These are phyloP conservation scores for Limosa lapponica DNA, from an alignment of 2,797 vertebrate genomes.

Conservation along the genomic window DNA sequence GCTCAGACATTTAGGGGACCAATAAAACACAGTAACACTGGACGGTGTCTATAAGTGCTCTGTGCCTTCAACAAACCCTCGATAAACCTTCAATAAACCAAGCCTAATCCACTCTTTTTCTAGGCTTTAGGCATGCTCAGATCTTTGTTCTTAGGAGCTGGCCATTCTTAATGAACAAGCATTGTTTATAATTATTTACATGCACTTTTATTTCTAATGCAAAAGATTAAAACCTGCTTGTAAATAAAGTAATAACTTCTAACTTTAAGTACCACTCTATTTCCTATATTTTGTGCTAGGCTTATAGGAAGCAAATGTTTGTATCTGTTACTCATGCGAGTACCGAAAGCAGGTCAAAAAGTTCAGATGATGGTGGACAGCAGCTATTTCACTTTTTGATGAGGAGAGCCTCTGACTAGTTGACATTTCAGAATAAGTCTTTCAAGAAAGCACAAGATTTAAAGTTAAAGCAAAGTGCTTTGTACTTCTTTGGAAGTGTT, in stretches of 20 bases:
- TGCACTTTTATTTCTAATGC: background rate
- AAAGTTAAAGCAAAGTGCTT: background rate
- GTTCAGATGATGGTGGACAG: background rate
- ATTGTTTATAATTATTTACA: background rate
- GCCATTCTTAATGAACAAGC: background rate
- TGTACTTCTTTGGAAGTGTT: background rate
- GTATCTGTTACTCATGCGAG: background rate
- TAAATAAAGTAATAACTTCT: background rate
- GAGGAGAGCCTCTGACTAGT: background rate
- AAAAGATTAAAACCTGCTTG: background rate
- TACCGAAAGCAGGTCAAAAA: background rate
- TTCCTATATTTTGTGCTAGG: background rate
- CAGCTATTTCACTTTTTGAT: background rate
- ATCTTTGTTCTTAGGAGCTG: background rate
- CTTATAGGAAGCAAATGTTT: background rate
- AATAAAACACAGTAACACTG: background rate
- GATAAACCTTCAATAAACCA: too few relatives aligned
- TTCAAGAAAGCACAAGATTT: background rate
- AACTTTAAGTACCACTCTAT: background rate
- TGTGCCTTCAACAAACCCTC: background rate
- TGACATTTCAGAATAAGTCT: background rate
- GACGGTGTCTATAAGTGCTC: background rate
- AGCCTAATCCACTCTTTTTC: background rate
- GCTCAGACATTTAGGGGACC: background rate
- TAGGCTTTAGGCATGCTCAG: background rate